Base-by-base conservation (phyloP, 1,140 invertebrate species). In the Hydropsyche tenuis region DNA sequence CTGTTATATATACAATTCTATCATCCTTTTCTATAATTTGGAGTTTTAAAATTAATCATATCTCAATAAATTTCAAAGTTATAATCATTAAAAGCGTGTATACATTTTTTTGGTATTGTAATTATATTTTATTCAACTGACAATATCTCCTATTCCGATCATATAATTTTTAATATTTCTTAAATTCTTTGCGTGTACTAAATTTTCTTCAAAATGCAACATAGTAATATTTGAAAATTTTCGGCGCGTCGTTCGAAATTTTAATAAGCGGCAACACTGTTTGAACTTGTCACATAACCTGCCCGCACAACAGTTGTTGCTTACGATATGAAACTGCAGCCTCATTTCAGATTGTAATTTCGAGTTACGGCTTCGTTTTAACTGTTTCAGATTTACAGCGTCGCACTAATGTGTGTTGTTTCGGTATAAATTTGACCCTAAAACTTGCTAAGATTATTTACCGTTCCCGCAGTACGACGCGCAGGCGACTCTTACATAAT, bases 401-500 rank as follows among this genome's bases (percentile, higher is more conserved):
- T 23, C 56, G 22, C 23, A 60, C 23, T 60, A 60, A 60, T 20
- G 45, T 48, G 45, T 48, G 45, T 48, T 48, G 45, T 48, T 16
- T 12, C 11, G 4, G 7, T 14, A 25, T 14, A 25, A 60, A 60
- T 60, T 60, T 14, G 22, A 60, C 56, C 56, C 56, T 56, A 60
- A 60, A 60, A 60, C 56, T 60, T 60, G 23, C 20, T 20, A 60
- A 60, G 56, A 60, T 60, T 60, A 60, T 60, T 60, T 60, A 20
- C 23, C 7, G 30, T 37, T 37, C 30, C 30, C 30, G 30, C 30
- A 37, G 30, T 37, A 60, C 48, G 48, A 53, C 48, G 7, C 16
- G 7, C 48, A 9, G n/a, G 2, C 9, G 18, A 53, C 48, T 14
- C 48, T 18, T 2, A 12, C 45, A 46, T 1, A n/a, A n/a, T n/a